These are phyloP conservation scores for Cuniculus paca DNA, from an alignment of 2,797 vertebrate genomes.

Conservation along the genomic window DNA sequence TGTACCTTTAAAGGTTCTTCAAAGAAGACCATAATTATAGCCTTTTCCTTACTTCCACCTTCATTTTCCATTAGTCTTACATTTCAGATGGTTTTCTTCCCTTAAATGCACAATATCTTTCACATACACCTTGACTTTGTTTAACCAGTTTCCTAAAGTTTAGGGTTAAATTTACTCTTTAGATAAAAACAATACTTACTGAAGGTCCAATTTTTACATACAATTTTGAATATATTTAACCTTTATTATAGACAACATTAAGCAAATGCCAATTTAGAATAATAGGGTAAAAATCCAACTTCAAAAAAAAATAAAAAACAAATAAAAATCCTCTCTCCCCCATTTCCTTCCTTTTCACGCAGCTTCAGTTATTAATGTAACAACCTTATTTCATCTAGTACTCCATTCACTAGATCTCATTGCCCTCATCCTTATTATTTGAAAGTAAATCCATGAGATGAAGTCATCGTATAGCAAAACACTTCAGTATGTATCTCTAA, in stretches of 20 bases:
- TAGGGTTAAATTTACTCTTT: conserved; percentile 8
- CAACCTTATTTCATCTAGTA: not conserved
- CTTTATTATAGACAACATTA: not conserved
- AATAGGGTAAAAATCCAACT: not conserved
- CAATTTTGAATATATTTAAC: not conserved
- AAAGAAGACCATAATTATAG: not conserved
- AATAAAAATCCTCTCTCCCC: too few relatives aligned
- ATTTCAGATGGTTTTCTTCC: not conserved
- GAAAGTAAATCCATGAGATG: not conserved
- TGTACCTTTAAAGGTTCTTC: not conserved
- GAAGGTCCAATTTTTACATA: not conserved
- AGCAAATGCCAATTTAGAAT: not conserved
- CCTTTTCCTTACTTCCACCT: not conserved
- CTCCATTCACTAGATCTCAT: not conserved
- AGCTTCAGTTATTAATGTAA: too few relatives aligned
- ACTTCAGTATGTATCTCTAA: not conserved
- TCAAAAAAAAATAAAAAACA: too few relatives aligned
- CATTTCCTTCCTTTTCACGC: too few relatives aligned
- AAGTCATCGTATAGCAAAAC: not conserved
- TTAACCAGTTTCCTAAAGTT: not conserved
- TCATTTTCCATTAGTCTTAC: not conserved
- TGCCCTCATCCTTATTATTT: not conserved
- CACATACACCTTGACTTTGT: too few relatives aligned
- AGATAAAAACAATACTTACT: not conserved
- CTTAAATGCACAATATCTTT: not conserved